A percentile compares a stretch with the other conserved stretches of the same genome.
Conservation (phyloP, 2,888 invertebrate genomes). For the Electrophaes corylata region DNA sequence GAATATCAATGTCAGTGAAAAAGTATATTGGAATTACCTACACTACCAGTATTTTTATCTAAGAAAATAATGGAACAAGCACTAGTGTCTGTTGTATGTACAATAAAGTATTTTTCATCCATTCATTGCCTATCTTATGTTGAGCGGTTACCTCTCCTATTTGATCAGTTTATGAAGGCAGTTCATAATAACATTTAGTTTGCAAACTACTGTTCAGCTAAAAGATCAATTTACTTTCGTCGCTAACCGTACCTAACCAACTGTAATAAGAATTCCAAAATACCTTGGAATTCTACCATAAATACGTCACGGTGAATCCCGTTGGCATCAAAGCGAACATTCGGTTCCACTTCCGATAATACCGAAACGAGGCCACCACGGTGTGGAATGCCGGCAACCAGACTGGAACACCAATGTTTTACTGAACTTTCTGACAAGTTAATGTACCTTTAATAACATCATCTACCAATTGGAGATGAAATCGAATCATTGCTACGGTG, state of each 20-base stretch:
- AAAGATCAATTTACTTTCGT: no score
- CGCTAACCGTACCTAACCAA: no score
- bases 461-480: conserved; percentile 38
- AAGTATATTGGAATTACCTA: not conserved
- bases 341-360: conserved; percentile 39
- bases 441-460: conserved; percentile 31
- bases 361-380: conserved; percentile 58
- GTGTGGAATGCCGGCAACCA: conserved; percentile 64
- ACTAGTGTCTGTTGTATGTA: no score
- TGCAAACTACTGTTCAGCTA: not conserved
- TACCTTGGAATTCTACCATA: not conserved
- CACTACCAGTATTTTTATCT: no score
- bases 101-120: no score
- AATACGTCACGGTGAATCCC: conserved; percentile 17
- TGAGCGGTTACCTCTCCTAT: no score
- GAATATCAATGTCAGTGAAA: not conserved
- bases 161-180: no score
- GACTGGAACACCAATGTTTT: conserved; percentile 70
- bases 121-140: no score
- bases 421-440: conserved; percentile 53
- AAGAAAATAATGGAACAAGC: no score
- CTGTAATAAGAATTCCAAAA: not conserved
- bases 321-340: conserved; percentile 16
- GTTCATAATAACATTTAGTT: not conserved
- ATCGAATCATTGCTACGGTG: conserved; percentile 20